phyloP scores from a whole-genome alignment of 2,113 vertebrate genomes.

The Chelonoidis abingdonii region DNA sequence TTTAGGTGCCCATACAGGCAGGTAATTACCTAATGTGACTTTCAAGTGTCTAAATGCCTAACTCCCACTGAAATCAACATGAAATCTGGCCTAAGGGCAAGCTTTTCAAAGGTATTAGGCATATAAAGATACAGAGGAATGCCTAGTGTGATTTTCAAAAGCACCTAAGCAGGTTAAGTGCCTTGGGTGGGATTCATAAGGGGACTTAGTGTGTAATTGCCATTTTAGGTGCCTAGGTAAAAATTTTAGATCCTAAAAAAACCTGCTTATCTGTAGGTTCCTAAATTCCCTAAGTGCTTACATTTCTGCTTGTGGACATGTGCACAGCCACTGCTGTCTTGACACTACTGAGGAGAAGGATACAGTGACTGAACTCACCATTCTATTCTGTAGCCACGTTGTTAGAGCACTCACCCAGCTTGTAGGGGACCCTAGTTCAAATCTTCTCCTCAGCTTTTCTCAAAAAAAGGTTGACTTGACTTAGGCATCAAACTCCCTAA shows the following conservation, averaged over 20 bases:
- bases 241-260: not conserved
- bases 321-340: not conserved
- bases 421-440: not conserved
- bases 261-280: not conserved
- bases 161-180: not conserved
- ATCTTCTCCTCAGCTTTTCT: not conserved
- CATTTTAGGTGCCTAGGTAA: not conserved
- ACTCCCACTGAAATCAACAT: not conserved
- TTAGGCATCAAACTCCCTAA: too few relatives aligned
- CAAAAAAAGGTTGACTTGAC: not conserved
- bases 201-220: not conserved
- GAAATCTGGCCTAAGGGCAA: not conserved
- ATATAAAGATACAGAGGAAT: not conserved
- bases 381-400: not conserved
- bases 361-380: not conserved
- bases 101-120: not conserved
- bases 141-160: not conserved
- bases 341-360: not conserved
- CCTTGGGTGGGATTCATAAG: not conserved
- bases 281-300: not conserved
- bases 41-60: not conserved
- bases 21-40: accelerated
- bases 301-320: not conserved
- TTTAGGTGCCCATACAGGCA: not conserved
- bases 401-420: not conserved